Evolutionary conservation across 2,797 vertebrate species (phyloP), one percentile per base, ranked within the genome.

Genomic region (Pipistrellus nathusii): DNA sequence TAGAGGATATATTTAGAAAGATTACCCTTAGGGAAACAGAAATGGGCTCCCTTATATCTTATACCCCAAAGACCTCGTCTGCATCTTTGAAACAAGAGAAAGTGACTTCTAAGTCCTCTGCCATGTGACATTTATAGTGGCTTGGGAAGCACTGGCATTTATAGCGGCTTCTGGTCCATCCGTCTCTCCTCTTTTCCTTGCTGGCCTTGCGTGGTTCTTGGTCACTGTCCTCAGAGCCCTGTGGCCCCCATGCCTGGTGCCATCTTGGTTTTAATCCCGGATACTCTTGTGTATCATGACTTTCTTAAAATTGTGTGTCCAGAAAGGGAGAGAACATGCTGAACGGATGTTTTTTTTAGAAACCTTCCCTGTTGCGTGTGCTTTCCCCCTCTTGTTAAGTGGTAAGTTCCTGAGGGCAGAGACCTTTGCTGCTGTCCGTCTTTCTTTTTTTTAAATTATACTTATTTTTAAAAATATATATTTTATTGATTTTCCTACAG

Each of bases 181-280:
- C 3, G 0, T 1, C 1, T 44, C 23, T 71, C 20, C 12, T 53
- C 18, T 44, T 21, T 10, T n/a, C 30, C 48, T 46, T 9, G 23
- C 18, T 4, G 4, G 4, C 5, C 1, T 71, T 10, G 2, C 14
- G 3, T 2, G 2, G 4, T 8, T 71, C 35, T 32, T 14, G 11
- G 27, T 10, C 27, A 4, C 48, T 9, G 2, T 9, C 57, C 25
- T 32, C 18, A 4, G 4, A 5, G 1, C 23, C 18, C 8, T 0
- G 1, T 1, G 44, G 23, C 12, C 38, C 3, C 57, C 32, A 8
- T 6, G 17, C 20, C 59, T 20, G 53, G 8, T 6, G 18, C 21
- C 0, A 1, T n/a, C 75, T 68, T 32, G 9, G 14, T 20, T 8
- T 41, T 5, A 25, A 1, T 1, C 46, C 44, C 72, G 57, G 13